phyloP scores from a whole-genome alignment of 2,888 invertebrate genomes.

The Volucella inanis region DNA sequence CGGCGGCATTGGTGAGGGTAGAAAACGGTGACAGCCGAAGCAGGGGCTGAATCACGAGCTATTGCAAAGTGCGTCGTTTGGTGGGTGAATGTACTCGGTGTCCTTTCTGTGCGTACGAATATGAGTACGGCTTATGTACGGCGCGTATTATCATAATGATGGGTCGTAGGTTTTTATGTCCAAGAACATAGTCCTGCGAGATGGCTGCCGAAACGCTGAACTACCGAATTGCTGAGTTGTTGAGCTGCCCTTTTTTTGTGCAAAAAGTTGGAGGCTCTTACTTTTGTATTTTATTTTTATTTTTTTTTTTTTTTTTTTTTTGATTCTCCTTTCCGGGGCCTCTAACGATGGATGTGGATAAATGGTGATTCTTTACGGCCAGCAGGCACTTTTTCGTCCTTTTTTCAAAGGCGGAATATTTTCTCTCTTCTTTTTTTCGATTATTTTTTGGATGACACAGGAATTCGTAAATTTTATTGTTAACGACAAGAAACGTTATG shows the following conservation, averaged over 20 bases:
- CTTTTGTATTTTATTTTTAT: background rate
- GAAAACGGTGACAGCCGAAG: conserved; percentile 46
- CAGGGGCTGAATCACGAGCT: conserved; percentile 62
- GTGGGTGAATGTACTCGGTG: conserved; percentile 42
- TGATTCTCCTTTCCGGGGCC: background rate
- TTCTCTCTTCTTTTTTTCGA: conserved; percentile 12
- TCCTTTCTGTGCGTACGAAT: no score
- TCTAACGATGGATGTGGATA: background rate
- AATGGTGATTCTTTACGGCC: conserved; percentile 49
- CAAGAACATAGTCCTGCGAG: conserved; percentile 17
- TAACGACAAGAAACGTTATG: conserved; percentile 34
- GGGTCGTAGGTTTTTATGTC: conserved; percentile 70
- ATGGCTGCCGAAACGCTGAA: background rate
- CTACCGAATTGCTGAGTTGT: no score
- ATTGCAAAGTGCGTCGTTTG: conserved; percentile 69
- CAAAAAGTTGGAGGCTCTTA: conserved; percentile 39
- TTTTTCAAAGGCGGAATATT: conserved; percentile 48
- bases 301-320: conserved; percentile 28
- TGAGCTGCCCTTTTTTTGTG: conserved; percentile 27
- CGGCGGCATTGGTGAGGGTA: conserved; percentile 12
- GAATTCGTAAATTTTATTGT: conserved; percentile 74
- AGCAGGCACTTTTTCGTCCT: conserved; percentile 23
- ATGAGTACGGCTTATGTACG: conserved; percentile 61
- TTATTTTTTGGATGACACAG: conserved; percentile 60
- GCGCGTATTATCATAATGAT: conserved; percentile 70